Base-by-base conservation (phyloP, 2,797 vertebrate genomes). In the Crypturellus tataupa region DNA sequence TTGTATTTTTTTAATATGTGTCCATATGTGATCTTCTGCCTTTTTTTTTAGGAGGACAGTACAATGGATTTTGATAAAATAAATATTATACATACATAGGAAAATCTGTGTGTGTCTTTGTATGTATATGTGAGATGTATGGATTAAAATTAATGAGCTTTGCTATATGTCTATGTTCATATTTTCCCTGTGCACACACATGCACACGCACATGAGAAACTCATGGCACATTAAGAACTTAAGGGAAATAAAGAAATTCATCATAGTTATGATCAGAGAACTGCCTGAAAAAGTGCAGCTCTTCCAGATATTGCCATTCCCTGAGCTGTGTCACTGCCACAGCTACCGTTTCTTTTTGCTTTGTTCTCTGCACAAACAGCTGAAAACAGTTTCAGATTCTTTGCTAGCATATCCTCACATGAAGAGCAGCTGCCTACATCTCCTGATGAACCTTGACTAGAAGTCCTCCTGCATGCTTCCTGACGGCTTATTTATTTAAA, bases 391-490 rank as follows among this genome's bases (percentile, higher is more conserved):
- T 91, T 80, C 31, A 53, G 76, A 65, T 23, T 24, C 44, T 49
- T 87, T 1, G 1, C 12, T 65, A 78, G 23, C 6, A 21, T 0
- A 0, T 63, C 33, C 18, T 64, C 15, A 10, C 19, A 42, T 4
- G 8, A 70, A 56, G 21, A 18, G 19, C 20, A 12, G 40, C 53
- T 65, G n/a, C n/a, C 24, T 40, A 19, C 2, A 1, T 40, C 14
- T 69, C 25, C 25, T 65, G 31, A 72, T 47, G 9, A 79, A 58
- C 9, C 23, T n/a, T 42, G 8, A 39, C 14, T 29, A 1, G 12
- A 64, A 59, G 42, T 68, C 9, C 60, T 75, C 31, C 25, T 75
- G 46, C 20, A 47, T 35, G 3, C 4, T 79, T 63, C 20, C 49
- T 81, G 5, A 1, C 55, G 79, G 20, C 1, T 68, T 86, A 40